Percentiles rank a stretch among this genome's conserved stretches.
Conservation (phyloP, 2,797 vertebrate species). For the Hoplostethus mediterraneus region DNA sequence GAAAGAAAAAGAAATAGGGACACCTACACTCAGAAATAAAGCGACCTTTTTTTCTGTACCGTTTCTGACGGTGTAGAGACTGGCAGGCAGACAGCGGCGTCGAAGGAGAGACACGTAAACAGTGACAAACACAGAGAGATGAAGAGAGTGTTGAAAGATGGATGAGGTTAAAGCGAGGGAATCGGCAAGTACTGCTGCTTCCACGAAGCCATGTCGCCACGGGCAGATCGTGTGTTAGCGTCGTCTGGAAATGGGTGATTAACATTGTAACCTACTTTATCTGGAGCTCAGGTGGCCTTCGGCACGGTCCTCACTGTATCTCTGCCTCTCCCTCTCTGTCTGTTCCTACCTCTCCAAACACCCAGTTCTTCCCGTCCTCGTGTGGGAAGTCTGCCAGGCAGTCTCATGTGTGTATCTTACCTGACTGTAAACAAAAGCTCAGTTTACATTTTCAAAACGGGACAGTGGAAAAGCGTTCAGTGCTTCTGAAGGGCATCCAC, state of each 20-base stretch:
- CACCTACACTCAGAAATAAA: no score
- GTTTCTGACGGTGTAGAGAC: neutral
- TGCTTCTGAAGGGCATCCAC: constrained; percentile 17
- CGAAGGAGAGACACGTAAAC: neutral
- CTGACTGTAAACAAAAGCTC: constrained; percentile 26
- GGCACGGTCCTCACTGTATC: neutral
- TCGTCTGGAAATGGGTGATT: constrained; percentile 28
- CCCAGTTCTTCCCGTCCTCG: constrained; percentile 1
- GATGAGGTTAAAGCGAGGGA: neutral
- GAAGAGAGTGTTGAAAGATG: neutral
- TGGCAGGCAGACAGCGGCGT: neutral
- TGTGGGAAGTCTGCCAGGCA: constrained; percentile 48
- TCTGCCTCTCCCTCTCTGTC: neutral
- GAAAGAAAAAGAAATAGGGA: neutral
- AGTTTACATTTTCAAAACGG: constrained; percentile 27
- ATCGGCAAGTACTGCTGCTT: constrained; percentile 2
- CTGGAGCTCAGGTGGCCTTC: constrained; percentile 55
- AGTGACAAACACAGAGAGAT: neutral
- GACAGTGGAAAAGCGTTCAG: constrained; percentile 11
- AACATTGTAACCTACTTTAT: constrained; percentile 48
- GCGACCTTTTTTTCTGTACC: no score
- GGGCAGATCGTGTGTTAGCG: neutral
- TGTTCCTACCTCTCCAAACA: neutral
- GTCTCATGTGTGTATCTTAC: constrained; percentile 41
- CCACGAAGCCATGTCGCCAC: neutral